Evolutionary conservation across 2,797 vertebrate genomes (phyloP).

Genomic region (Nannoperca obscura): DNA sequence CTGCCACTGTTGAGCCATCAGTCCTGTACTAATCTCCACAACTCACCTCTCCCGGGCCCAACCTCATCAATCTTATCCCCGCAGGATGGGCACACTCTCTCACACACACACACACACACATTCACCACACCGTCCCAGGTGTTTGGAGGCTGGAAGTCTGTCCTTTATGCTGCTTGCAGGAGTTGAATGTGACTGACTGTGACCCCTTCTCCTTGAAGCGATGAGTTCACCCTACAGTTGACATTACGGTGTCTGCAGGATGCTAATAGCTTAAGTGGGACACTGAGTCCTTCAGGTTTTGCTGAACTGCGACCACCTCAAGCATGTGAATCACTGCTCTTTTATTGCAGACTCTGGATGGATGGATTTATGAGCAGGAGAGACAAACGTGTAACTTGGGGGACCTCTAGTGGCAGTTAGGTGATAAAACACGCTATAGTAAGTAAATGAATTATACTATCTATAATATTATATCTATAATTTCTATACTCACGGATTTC

Average conservation of each 20-base stretch:
- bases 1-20: slow-evolving; percentile 82
- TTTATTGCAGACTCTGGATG: slow-evolving; percentile 19
- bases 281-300: slow-evolving; percentile 53
- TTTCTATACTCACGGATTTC: neutral
- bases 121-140: slow-evolving; percentile 57
- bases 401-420: slow-evolving; percentile 73
- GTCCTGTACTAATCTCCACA: slow-evolving; percentile 80
- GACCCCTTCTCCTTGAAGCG: slow-evolving; percentile 65
- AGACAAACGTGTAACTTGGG: slow-evolving; percentile 41
- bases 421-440: slow-evolving; percentile 12
- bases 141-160: slow-evolving; percentile 64
- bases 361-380: slow-evolving; percentile 15
- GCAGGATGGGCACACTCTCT: slow-evolving; percentile 55
- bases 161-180: slow-evolving; percentile 58
- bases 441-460: neutral
- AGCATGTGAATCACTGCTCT: slow-evolving; percentile 19
- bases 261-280: slow-evolving; percentile 49
- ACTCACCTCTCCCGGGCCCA: slow-evolving; percentile 72
- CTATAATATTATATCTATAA: neutral
- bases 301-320: slow-evolving; percentile 30
- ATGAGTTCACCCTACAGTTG: slow-evolving; percentile 45
- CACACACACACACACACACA: slow-evolving; percentile 13
- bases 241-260: slow-evolving; percentile 46
- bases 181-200: slow-evolving; percentile 51
- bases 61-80: slow-evolving; percentile 81